phyloP scores from a whole-genome alignment of 2,888 invertebrate genomes.

The Tyria jacobaeae region DNA sequence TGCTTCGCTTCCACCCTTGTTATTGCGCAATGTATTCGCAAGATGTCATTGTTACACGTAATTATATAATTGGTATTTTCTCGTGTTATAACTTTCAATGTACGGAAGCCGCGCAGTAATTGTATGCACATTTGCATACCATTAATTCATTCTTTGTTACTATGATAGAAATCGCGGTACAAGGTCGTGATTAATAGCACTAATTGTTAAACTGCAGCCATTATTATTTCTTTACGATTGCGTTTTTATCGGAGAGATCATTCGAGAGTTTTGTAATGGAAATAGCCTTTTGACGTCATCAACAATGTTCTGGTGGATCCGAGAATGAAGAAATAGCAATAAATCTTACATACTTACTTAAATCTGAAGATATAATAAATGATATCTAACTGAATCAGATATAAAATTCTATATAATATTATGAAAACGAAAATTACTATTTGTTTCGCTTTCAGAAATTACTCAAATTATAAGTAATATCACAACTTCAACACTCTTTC shows the following conservation, averaged over 20 bases:
- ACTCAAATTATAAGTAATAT: too few relatives aligned
- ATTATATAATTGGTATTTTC: slow-evolving; percentile 74
- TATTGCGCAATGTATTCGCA: slow-evolving; percentile 39
- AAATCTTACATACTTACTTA: too few relatives aligned
- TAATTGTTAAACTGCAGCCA: slow-evolving; percentile 70
- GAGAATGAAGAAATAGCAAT: background rate
- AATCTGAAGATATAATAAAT: too few relatives aligned
- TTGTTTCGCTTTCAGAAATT: too few relatives aligned
- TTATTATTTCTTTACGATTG: slow-evolving; percentile 47
- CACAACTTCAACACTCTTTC: too few relatives aligned
- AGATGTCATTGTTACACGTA: slow-evolving; percentile 64
- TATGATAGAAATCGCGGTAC: slow-evolving; percentile 76
- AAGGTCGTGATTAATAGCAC: slow-evolving; percentile 73
- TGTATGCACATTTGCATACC: slow-evolving; percentile 76
- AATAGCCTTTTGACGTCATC: slow-evolving; percentile 32
- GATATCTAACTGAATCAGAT: too few relatives aligned
- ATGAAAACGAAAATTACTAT: too few relatives aligned
- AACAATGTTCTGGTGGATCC: slow-evolving; percentile 40
- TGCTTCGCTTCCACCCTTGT: background rate
- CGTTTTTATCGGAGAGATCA: slow-evolving; percentile 30
- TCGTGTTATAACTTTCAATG: slow-evolving; percentile 77
- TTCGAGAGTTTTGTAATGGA: slow-evolving; percentile 29
- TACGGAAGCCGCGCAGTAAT: slow-evolving; percentile 72
- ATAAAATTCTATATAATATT: too few relatives aligned
- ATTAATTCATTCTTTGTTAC: slow-evolving; percentile 75